These are phyloP conservation scores for Montipora foliosa DNA, from an alignment of 64 coral and sea anemone species.

Conservation along the genomic window DNA sequence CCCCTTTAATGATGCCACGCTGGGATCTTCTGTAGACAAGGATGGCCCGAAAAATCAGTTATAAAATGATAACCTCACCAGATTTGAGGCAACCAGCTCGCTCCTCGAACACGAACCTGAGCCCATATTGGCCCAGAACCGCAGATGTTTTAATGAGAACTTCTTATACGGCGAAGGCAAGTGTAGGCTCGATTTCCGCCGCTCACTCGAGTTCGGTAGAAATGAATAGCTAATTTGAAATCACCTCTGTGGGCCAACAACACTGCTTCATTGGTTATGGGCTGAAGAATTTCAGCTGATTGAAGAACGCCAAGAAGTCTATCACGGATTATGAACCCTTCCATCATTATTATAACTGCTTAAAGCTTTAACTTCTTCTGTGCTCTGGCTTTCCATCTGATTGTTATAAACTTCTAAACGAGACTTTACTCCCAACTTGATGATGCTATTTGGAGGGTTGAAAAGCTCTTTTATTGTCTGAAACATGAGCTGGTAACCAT, in stretches of 20 bases:
- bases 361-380: slow-evolving; percentile 54
- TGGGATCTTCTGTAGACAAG: too few species aligned
- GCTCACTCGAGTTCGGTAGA: not conserved
- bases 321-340: slow-evolving; percentile 67
- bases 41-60: too few species aligned
- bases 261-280: not conserved
- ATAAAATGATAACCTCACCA: too few species aligned
- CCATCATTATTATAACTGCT: slow-evolving; percentile 10
- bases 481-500: slow-evolving; percentile 61
- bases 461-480: slow-evolving; percentile 42
- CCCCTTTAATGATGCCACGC: too few species aligned
- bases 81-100: too few species aligned
- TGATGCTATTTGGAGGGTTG: slow-evolving; percentile 4
- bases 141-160: too few species aligned
- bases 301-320: slow-evolving; percentile 47
- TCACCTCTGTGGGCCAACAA: slow-evolving; percentile 1
- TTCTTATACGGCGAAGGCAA: too few species aligned
- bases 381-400: slow-evolving; percentile 54
- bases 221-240: not conserved
- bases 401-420: slow-evolving; percentile 38
- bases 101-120: too few species aligned
- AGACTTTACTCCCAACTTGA: not conserved
- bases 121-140: too few species aligned
- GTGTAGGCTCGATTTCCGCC: too few species aligned
- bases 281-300: slow-evolving; percentile 11